Percentiles rank a stretch among this genome's conserved stretches.
Evolutionary conservation across 92 coral and sea anemone genomes (phyloP).

Genomic region (Blastomussa wellsi): DNA sequence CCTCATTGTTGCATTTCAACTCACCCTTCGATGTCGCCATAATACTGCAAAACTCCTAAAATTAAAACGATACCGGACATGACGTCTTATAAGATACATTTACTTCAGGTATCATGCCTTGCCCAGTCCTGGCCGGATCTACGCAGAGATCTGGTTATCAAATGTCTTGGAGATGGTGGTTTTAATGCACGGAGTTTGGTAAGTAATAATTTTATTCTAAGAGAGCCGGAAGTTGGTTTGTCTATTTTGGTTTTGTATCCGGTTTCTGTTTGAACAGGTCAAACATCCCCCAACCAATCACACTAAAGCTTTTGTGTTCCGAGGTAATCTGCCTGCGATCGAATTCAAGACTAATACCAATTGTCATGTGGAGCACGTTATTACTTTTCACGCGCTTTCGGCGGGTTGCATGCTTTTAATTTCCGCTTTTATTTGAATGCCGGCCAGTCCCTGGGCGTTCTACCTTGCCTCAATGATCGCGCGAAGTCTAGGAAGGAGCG

Average conservation of each 20-base stretch:
- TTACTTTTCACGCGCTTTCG: not conserved
- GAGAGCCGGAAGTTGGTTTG: not conserved
- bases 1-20: too few species aligned
- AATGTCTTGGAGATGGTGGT: constrained; percentile 65
- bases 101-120: constrained; percentile 34
- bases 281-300: not conserved
- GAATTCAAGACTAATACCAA: not conserved
- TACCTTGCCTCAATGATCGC: too few species aligned
- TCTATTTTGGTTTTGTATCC: not conserved
- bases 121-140: constrained; percentile 64
- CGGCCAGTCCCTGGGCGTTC: too few species aligned
- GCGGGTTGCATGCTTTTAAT: not conserved
- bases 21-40: too few species aligned
- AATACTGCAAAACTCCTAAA: too few species aligned
- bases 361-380: not conserved
- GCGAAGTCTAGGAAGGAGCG: too few species aligned
- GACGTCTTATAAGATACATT: too few species aligned
- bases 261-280: not conserved
- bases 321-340: not conserved
- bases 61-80: too few species aligned
- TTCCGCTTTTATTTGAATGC: too few species aligned
- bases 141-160: constrained; percentile 55
- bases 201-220: not conserved
- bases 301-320: not conserved
- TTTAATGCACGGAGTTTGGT: constrained; percentile 56